phyloP scores from a whole-genome alignment of 1,140 invertebrate genomes.

The Lepidurus arcticus region DNA sequence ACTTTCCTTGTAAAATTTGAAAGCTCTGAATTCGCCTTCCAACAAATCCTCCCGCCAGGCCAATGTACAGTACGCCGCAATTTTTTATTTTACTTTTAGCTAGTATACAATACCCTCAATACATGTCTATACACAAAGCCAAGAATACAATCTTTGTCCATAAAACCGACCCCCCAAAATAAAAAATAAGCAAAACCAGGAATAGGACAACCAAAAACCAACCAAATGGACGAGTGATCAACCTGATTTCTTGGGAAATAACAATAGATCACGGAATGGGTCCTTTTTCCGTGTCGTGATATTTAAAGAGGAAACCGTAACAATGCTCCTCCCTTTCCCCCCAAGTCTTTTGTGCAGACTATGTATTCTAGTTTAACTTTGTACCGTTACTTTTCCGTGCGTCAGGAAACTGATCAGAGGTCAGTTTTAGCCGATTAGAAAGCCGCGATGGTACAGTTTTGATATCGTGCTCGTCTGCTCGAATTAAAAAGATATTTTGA shows the following conservation, averaged over 20 bases:
- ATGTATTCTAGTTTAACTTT: not conserved
- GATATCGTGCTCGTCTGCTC: not conserved
- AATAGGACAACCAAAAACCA: not conserved
- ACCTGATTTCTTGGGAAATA: not conserved
- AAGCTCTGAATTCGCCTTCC: not conserved
- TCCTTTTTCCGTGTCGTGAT: not conserved
- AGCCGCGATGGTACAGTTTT: not conserved
- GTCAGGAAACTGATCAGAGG: not conserved
- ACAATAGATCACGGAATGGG: conserved; percentile 15
- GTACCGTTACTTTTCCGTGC: not conserved
- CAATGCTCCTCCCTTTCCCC: not conserved
- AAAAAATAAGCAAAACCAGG: not conserved
- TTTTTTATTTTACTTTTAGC: not conserved
- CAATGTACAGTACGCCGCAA: not conserved
- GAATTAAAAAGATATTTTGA: too few species aligned
- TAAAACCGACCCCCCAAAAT: not conserved
- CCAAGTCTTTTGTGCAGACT: not conserved
- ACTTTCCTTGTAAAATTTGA: conserved; percentile 20
- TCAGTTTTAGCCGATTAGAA: not conserved
- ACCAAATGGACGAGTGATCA: not conserved
- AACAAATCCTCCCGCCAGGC: not conserved
- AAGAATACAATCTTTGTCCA: too few species aligned
- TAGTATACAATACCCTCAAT: too few species aligned
- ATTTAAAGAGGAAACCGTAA: not conserved
- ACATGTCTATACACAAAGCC: too few species aligned